phyloP scores from a whole-genome alignment of 30 jellyfish, hydroid and myxozoan genomes.

The Phacellophora camtschatica region DNA sequence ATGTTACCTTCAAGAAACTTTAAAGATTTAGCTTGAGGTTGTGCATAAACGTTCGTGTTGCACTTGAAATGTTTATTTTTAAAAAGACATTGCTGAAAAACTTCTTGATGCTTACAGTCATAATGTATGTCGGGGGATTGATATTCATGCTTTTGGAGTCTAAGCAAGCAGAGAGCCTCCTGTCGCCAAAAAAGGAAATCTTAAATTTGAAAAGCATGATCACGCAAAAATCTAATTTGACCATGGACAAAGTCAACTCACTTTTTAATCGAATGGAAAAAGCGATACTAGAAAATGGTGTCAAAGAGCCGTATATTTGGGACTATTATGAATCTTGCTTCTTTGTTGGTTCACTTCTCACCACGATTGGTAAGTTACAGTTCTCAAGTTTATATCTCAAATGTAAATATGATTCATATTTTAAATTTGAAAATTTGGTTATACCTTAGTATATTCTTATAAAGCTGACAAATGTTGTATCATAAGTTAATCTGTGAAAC shows the following conservation, averaged over 20 bases:
- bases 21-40: too few relatives aligned
- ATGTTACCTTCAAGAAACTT: too few relatives aligned
- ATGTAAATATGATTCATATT: too few relatives aligned
- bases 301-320: constrained; percentile 49
- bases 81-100: constrained; percentile 15
- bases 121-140: constrained; percentile 41
- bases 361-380: constrained; percentile 61
- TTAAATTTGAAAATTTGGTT: too few relatives aligned
- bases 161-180: constrained; percentile 13
- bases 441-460: too few relatives aligned
- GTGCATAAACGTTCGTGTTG: too few relatives aligned
- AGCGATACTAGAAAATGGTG: constrained; percentile 49
- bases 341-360: constrained; percentile 59
- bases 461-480: too few relatives aligned
- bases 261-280: constrained; percentile 9
- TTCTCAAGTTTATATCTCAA: too few relatives aligned
- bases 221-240: not conserved
- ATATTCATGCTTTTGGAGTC: constrained; percentile 41
- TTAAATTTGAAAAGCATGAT: not conserved
- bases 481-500: too few relatives aligned
- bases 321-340: constrained; percentile 66
- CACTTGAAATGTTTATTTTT: not conserved
- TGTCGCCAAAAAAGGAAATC: constrained; percentile 47
- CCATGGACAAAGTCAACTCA: not conserved
- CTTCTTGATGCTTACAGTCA: constrained; percentile 11